Evolutionary conservation across 2,888 invertebrate species (phyloP), one percentile per base, ranked within the genome.

Genomic region (Drosophila niveifrons): DNA sequence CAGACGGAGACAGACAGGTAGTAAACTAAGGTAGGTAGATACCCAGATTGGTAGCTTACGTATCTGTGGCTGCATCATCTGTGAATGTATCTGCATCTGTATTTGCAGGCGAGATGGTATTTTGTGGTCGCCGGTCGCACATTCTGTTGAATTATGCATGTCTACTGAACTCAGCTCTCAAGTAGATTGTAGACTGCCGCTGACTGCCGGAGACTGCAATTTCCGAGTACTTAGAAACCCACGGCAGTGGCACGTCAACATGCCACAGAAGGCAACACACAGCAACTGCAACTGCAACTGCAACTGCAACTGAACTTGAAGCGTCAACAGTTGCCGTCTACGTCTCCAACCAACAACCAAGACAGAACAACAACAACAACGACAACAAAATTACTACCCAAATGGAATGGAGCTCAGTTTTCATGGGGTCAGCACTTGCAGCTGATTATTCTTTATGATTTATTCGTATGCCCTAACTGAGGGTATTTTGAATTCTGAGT

Each of bases 91-190:
- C 41, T 56, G 62, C 43, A 56, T 66, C 69, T 57, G 56, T 55
- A 65, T 67, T 63, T 64, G 66, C 63, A 62, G 48, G 47, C 57
- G 18, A 18, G 23, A 4, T 56, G 68, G 72, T 79, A 72, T 75
- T 73, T 73, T 75, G 66, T 75, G 75, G 75, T 69, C 69, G 56
- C 50, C 59, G 67, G 64, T 70, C 81, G 65, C 72, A 66, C 78
- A 71, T 79, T 79, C 79, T 82, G 72, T 78, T 82, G 82, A 82
- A 82, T 84, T 82, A 82, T 82, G 80, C 82, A 82, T 82, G 77
- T 61, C 69, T 43, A 31, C 48, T 7, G 50, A 15, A 48, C 31
- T 34, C 6, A 34, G 23, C 44, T 44, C 31, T 15, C 52, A 11
- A n/a, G 36, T 13, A 61, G 66, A 28, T 15, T 39, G 10, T 13